These are phyloP conservation scores for Nansenia antarctica DNA, from an alignment of 2,113 vertebrate genomes.

Conservation along the genomic window DNA sequence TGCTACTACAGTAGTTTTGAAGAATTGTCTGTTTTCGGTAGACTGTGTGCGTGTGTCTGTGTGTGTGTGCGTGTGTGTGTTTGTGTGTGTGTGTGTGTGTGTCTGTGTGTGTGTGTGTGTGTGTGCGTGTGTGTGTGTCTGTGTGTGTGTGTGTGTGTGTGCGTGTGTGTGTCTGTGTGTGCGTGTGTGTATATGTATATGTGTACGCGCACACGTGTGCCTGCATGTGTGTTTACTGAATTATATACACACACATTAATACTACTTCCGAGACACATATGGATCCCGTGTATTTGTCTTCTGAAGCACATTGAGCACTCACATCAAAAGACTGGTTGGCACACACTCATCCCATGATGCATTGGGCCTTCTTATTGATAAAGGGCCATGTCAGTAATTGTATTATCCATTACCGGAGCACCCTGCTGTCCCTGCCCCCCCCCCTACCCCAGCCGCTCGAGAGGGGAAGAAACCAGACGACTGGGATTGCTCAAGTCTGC, in stretches of 20 bases:
- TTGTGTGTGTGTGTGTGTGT: too few relatives aligned
- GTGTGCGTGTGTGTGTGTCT: too few relatives aligned
- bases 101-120: too few relatives aligned
- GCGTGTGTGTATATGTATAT: too few relatives aligned
- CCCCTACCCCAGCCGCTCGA: conserved; percentile 16
- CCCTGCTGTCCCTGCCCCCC: conserved; percentile 31
- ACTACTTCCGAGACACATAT: not conserved
- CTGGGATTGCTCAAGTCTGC: conserved; percentile 34
- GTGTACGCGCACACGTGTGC: too few relatives aligned
- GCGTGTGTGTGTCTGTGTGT: too few relatives aligned
- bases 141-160: too few relatives aligned
- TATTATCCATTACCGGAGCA: conserved; percentile 54
- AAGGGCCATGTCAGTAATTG: conserved; percentile 57
- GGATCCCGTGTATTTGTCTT: conserved; percentile 46
- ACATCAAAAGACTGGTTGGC: conserved; percentile 66
- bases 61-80: too few relatives aligned
- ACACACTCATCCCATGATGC: conserved; percentile 58
- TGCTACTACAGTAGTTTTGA: too few relatives aligned
- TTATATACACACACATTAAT: not conserved
- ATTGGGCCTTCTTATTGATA: conserved; percentile 59
- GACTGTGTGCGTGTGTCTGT: too few relatives aligned
- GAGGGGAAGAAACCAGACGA: conserved; percentile 15
- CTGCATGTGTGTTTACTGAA: too few relatives aligned
- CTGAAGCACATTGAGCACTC: conserved; percentile 43
- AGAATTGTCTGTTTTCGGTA: too few relatives aligned